These are phyloP conservation scores for Herpetotheres cachinnans DNA, from an alignment of 2,113 vertebrate genomes.

Conservation along the genomic window DNA sequence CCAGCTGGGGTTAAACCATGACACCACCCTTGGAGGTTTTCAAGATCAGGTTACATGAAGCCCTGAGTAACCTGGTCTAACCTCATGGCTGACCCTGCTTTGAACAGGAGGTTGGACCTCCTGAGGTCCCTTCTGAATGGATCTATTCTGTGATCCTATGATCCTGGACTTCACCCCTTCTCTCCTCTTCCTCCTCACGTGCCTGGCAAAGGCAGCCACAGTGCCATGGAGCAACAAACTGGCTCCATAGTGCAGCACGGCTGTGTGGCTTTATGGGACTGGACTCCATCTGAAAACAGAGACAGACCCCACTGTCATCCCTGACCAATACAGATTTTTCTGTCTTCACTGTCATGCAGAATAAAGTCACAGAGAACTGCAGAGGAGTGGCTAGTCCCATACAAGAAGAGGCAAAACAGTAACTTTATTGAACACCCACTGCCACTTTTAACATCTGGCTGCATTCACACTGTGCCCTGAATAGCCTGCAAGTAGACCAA, in stretches of 20 bases:
- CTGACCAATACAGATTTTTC: neutral
- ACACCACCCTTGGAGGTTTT: neutral
- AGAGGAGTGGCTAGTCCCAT: neutral
- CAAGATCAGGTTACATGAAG: neutral
- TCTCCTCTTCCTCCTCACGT: neutral
- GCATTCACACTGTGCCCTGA: neutral
- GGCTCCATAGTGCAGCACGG: accelerated
- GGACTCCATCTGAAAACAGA: neutral
- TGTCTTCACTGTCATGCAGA: neutral
- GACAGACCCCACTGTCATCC: neutral
- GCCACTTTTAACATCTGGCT: neutral
- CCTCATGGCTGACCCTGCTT: neutral
- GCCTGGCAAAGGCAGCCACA: neutral
- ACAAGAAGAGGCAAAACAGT: neutral
- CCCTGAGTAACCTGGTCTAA: neutral
- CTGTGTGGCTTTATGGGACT: neutral
- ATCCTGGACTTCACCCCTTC: neutral
- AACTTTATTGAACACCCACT: neutral
- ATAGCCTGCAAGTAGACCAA: neutral
- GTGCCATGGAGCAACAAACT: neutral
- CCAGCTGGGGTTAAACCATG: too few relatives aligned
- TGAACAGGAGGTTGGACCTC: neutral
- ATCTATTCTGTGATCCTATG: neutral
- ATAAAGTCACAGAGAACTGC: neutral
- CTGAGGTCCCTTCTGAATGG: neutral